A percentile compares a stretch with the other conserved stretches of the same genome.
phyloP scores from a whole-genome alignment of 1,140 invertebrate genomes.

The Sycobia sp. region DNA sequence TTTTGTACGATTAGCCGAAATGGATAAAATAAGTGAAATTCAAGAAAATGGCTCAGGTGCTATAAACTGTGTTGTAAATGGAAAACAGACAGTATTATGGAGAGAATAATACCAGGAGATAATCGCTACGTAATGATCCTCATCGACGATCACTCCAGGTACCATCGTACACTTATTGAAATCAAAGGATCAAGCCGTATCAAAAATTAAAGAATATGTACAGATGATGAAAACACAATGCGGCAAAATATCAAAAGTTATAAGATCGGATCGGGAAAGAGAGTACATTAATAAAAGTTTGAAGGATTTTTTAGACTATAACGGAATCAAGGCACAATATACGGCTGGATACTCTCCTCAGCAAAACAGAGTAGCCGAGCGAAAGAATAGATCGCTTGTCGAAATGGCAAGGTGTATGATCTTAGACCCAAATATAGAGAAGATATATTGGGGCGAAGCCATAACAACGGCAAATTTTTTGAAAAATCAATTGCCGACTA shows the following conservation, averaged over 20 bases:
- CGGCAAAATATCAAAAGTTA: neutral
- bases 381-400: slow-evolving; percentile 46
- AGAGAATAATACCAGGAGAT: neutral
- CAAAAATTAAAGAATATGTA: no score
- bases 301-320: no score
- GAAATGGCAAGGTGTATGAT: slow-evolving; percentile 52
- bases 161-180: neutral
- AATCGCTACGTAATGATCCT: neutral
- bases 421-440: slow-evolving; percentile 40
- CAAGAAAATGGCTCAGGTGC: no score
- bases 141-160: neutral
- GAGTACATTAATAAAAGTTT: neutral
- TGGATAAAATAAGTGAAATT: no score
- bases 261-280: neutral
- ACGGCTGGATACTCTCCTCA: neutral
- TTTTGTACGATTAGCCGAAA: no score
- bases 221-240: no score
- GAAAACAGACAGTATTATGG: no score
- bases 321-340: no score
- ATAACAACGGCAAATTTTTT: slow-evolving; percentile 44
- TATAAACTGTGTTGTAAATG: no score
- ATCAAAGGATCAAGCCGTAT: no score
- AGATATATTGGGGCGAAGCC: no score
- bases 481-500: neutral
- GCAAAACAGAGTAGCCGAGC: neutral